These are phyloP conservation scores for Halocaridina rubra DNA, from an alignment of 2,888 invertebrate genomes.

Conservation along the genomic window DNA sequence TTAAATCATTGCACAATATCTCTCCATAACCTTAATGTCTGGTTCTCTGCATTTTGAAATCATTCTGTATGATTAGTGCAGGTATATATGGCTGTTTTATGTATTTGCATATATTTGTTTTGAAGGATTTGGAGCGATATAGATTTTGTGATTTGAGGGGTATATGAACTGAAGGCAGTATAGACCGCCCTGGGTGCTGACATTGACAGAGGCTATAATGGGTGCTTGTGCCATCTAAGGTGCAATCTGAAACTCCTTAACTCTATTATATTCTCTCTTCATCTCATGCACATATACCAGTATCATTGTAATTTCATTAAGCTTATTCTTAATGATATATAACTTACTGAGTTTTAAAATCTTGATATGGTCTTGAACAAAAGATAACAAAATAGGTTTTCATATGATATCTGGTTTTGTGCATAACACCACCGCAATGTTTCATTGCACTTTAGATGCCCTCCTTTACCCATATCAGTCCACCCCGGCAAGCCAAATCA, in stretches of 20 bases:
- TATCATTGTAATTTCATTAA: constrained; percentile 12
- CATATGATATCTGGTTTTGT: no score
- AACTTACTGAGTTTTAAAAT: no score
- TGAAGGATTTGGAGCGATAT: no score
- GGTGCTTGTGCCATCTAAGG: constrained; percentile 36
- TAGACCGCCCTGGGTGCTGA: constrained; percentile 57
- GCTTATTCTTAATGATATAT: not conserved
- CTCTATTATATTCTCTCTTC: constrained; percentile 17
- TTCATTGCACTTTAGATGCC: constrained; percentile 34
- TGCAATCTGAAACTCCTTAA: constrained; percentile 28
- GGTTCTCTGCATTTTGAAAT: not conserved
- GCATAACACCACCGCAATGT: constrained; percentile 36
- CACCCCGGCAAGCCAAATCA: constrained; percentile 60
- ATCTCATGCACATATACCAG: constrained; percentile 29
- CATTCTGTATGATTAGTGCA: no score
- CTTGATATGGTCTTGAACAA: no score
- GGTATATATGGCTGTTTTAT: no score
- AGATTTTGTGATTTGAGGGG: no score
- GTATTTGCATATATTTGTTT: no score
- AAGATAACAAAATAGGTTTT: no score
- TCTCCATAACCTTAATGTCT: not conserved
- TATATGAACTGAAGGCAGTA: constrained; percentile 30
- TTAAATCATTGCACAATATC: constrained; percentile 23
- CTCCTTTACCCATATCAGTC: constrained; percentile 45
- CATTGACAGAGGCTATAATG: constrained; percentile 57